These are phyloP conservation scores for Xenopus laevis DNA, from an alignment of 2,113 vertebrate species.

Conservation along the genomic window DNA sequence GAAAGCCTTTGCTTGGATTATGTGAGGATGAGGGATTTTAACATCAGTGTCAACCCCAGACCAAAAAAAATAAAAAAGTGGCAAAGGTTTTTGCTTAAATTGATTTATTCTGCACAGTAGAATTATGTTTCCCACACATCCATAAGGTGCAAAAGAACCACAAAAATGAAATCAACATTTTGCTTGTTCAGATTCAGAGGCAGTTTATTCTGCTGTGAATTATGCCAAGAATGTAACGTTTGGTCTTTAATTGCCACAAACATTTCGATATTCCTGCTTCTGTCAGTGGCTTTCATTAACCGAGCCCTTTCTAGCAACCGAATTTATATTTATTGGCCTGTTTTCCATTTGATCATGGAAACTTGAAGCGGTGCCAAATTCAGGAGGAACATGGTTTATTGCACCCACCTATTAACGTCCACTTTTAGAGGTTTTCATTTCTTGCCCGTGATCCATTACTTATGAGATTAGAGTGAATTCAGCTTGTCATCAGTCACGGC, in stretches of 20 bases:
- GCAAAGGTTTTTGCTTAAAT: neutral
- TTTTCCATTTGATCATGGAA: neutral
- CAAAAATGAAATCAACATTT: neutral
- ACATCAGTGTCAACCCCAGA: neutral
- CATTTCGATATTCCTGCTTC: neutral
- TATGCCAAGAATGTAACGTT: neutral
- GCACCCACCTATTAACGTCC: slow-evolving; percentile 17
- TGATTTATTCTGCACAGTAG: neutral
- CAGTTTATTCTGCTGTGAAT: neutral
- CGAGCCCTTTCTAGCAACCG: neutral
- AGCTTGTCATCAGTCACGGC: slow-evolving; percentile 39
- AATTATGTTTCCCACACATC: neutral
- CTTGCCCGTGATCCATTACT: slow-evolving; percentile 36
- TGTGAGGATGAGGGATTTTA: neutral
- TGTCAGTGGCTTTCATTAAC: neutral
- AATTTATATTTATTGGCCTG: neutral
- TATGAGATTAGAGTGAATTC: slow-evolving; percentile 43
- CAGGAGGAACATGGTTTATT: slow-evolving; percentile 12
- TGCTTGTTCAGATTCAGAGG: neutral
- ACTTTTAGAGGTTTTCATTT: slow-evolving; percentile 3
- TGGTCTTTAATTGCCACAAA: neutral
- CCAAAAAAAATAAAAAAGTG: neutral
- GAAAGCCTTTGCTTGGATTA: neutral
- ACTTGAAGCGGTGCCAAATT: neutral
- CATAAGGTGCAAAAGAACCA: neutral